Evolutionary conservation across 2,113 vertebrate genomes (phyloP), one percentile per base, ranked within the genome.

Genomic region (Hypocryptadius cinnamomeus): DNA sequence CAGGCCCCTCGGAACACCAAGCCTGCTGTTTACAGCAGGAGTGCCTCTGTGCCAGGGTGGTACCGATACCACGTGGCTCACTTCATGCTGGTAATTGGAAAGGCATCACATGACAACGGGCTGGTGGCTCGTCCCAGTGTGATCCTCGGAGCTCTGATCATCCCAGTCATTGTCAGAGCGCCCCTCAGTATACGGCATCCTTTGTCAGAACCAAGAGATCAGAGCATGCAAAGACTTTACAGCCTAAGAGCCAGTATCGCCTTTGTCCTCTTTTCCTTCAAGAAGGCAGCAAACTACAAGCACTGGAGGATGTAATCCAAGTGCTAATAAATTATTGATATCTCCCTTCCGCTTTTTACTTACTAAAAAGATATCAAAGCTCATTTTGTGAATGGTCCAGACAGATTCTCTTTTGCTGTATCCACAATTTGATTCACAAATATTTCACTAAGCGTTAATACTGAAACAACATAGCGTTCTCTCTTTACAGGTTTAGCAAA

Each of bases 281-380:
- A 79, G 90, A 85, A 90, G 89, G 87, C 92, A 79, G 76, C 61
- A 88, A 74, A 74, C 72, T 88, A 84, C 85, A 94, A 92, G 92
- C 79, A 74, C 61, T 39, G 25, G 79, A 95, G 92, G 60, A 81
- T 95, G 79, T 94, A 95, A 95, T 95, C 92, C 96, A 92, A 95
- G 74, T 85, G 74, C 94, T 96, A 35, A 94, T 96, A 85, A 90
- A 96, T 96, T 93, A 96, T 96, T 95, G 71, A 96, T 85, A 40
- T 61, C 82, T 90, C 77, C 85, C 77, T 96, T 95, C 90, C 87
- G 94, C 95, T 95, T 95, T 96, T 93, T 71, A 95, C 93, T 92
- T 93, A 83, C 91, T 94, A 93, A 96, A 95, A 95, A 78, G 70
- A 94, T 95, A 96, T 95, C 93, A 94, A 93, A 95, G 90, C 79